Evolutionary conservation across 2,888 invertebrate genomes (phyloP).

Genomic region (Troglohyphantes excavatus): DNA sequence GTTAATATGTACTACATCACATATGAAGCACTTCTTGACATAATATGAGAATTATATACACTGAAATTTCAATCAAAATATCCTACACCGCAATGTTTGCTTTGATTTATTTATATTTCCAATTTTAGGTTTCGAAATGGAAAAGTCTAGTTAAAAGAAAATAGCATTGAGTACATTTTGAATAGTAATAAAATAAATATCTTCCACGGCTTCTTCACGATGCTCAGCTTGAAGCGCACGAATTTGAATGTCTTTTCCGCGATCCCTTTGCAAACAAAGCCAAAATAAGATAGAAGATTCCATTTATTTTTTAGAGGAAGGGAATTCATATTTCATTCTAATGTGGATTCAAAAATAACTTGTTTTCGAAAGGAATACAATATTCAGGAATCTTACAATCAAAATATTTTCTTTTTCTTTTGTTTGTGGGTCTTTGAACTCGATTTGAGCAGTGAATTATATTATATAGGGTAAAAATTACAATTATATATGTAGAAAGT

Average conservation of each 20-base stretch:
- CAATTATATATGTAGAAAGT: no score
- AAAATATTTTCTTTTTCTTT: no score
- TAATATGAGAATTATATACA: no score
- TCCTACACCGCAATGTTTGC: no score
- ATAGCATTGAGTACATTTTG: neutral
- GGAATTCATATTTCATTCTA: neutral
- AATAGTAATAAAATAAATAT: conserved; percentile 21
- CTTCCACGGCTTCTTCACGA: neutral
- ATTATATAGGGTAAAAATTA: no score
- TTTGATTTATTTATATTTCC: neutral
- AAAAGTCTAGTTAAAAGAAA: conserved; percentile 17
- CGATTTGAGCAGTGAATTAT: no score
- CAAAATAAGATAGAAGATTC: neutral
- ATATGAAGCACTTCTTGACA: no score
- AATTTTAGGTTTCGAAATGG: neutral
- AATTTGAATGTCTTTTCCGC: neutral
- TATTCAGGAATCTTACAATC: no score
- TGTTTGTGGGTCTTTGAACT: no score
- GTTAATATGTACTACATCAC: no score
- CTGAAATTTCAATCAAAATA: no score
- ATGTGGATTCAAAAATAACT: conserved; percentile 1
- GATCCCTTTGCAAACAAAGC: neutral
- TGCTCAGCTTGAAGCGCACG: neutral
- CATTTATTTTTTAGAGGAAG: neutral
- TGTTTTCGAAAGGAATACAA: neutral